These are phyloP conservation scores for Latrodectus hesperus DNA, from an alignment of 2,888 invertebrate genomes.

Conservation along the genomic window DNA sequence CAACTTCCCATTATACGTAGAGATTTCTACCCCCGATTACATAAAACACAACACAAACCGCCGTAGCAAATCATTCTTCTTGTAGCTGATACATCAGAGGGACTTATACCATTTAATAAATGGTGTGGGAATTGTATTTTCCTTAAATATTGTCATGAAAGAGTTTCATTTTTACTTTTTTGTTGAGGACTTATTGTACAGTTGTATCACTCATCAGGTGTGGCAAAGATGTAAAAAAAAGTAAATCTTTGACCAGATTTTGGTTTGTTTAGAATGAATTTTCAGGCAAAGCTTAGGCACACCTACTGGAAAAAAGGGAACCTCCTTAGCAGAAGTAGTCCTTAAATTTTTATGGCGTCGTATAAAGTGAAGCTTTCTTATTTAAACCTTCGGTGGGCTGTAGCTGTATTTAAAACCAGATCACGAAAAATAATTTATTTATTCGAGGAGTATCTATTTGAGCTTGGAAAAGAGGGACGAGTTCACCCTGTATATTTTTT, in stretches of 20 bases:
- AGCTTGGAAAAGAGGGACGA: neutral
- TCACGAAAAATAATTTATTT: conserved; percentile 64
- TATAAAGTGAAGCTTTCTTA: conserved; percentile 53
- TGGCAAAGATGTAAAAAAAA: neutral
- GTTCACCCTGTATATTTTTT: conserved; percentile 36
- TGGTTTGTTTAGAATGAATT: too few species aligned
- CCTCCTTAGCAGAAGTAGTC: conserved; percentile 32
- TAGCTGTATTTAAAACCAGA: conserved; percentile 52
- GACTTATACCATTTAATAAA: conserved; percentile 5
- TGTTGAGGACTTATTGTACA: neutral
- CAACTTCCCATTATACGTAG: conserved; percentile 45
- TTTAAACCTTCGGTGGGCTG: conserved; percentile 33
- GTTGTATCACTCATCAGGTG: neutral
- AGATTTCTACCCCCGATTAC: conserved; percentile 60
- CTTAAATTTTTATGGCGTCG: conserved; percentile 67
- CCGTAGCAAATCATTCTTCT: conserved; percentile 42
- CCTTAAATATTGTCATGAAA: too few species aligned
- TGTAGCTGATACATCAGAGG: neutral
- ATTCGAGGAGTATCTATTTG: conserved; percentile 4
- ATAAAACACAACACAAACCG: conserved; percentile 61
- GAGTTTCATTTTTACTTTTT: neutral
- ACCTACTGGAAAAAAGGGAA: conserved; percentile 11
- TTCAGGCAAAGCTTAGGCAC: neutral
- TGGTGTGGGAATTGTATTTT: neutral
- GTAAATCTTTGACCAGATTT: too few species aligned